Evolutionary conservation across 2,797 vertebrate genomes (phyloP), one percentile per base, ranked within the genome.

Genomic region (Meda fulgida): DNA sequence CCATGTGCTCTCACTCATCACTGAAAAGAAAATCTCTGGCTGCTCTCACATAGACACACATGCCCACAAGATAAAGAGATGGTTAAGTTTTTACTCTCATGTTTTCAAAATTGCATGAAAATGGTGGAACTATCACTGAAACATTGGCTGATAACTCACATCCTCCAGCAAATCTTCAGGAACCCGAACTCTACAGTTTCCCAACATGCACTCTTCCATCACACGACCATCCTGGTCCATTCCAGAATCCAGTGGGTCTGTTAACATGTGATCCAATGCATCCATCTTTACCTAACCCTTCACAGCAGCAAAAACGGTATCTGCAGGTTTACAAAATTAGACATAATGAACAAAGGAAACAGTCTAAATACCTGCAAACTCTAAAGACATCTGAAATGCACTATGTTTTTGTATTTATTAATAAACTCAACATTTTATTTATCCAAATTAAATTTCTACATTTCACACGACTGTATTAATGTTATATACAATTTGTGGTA

Each of bases 11-110:
- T 97, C 92, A 77, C 98, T 98, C 95, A 99, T 90, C 51, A 99
- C 98, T 1, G 97, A 96, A 85, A 99, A 99, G 92, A 99, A 99
- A 84, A 99, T 96, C 23, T 99, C 98, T 0, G 98, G 97, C 98
- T 99, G 90, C 90, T 81, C 58, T 70, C 1, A 77, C 29, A 29
- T 31, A 76, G 29, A 73, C 31, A 67, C 3, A 75, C 2, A 86
- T 34, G 13, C 34, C 60, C 43, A 78, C 14, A 18, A 23, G 2
- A 10, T 38, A 14, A 55, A 53, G 10, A 13, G 29, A 23, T 53
- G 10, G 31, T 58, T 76, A n/a, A 21, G 11, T 26, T 40, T 78
- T 26, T 18, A 19, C 7, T 4, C 6, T 38, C 14, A 18, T 26
- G 21, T 38, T 26, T 71, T 40, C 5, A 63, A 7, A 21, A 18